Conservation (phyloP, 2,888 invertebrate genomes). For the Pseudeuparius sepicola region DNA sequence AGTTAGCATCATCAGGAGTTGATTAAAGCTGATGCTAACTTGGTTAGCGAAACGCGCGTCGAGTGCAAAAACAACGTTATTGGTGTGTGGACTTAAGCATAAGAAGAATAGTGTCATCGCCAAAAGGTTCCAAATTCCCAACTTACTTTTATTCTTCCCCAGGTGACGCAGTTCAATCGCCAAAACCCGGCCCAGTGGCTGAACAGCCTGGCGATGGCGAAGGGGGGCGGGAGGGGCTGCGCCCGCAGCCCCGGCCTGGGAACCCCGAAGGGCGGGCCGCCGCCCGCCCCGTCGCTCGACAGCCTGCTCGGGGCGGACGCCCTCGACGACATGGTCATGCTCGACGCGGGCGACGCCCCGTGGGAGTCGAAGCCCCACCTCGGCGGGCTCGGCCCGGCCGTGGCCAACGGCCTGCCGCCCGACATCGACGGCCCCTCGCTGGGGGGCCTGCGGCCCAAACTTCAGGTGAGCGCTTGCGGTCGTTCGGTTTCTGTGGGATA, state of each 20-base stretch:
- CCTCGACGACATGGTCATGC: slow-evolving; percentile 39
- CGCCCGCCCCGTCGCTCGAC: slow-evolving; percentile 34
- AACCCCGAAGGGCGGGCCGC: no score
- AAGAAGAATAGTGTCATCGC: no score
- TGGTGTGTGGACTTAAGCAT: no score
- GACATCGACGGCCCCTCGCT: slow-evolving; percentile 44
- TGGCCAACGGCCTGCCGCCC: slow-evolving; percentile 38
- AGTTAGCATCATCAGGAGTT: no score
- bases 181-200: slow-evolving; percentile 76
- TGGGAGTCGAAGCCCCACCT: slow-evolving; percentile 43
- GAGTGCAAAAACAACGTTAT: no score
- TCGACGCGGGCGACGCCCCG: slow-evolving; percentile 39
- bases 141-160: no score
- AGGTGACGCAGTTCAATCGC: slow-evolving; percentile 71
- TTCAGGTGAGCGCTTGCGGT: no score
- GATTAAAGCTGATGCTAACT: no score
- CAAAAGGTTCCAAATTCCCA: no score
- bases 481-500: no score
- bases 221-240: slow-evolving; percentile 59
- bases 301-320: slow-evolving; percentile 37
- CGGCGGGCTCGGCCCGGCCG: slow-evolving; percentile 36
- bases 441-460: slow-evolving; percentile 47
- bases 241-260: slow-evolving; percentile 44
- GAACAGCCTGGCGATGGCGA: slow-evolving; percentile 66
- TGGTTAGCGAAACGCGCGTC: no score